These are phyloP conservation scores for Poliocrania exsul DNA, from an alignment of 2,797 vertebrate genomes.

Conservation along the genomic window DNA sequence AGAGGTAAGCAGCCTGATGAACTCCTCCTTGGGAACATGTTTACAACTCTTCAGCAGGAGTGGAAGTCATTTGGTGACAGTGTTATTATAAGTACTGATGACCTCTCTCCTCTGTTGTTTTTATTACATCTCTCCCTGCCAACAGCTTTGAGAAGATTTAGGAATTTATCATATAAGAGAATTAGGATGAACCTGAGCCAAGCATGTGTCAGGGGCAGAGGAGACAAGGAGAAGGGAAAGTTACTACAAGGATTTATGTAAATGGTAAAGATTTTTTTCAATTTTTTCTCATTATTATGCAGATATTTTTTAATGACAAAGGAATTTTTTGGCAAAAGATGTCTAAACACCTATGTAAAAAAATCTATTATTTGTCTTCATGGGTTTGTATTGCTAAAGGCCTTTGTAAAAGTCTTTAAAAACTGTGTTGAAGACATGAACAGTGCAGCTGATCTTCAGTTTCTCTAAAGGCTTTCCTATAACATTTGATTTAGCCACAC, in stretches of 20 bases:
- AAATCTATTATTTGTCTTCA: not conserved
- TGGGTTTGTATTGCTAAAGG: not conserved
- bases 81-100: not conserved
- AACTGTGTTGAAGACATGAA: not conserved
- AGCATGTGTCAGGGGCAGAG: fast-evolving
- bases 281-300: not conserved
- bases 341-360: not conserved
- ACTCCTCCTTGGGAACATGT: not conserved
- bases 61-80: not conserved
- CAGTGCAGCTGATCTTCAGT: not conserved
- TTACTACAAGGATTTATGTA: not conserved
- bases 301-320: not conserved
- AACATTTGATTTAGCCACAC: not conserved
- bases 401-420: not conserved
- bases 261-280: not conserved
- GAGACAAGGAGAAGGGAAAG: not conserved
- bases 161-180: conserved; percentile 14
- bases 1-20: not conserved
- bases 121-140: not conserved
- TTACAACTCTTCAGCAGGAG: not conserved
- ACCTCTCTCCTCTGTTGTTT: not conserved
- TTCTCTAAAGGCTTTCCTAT: not conserved
- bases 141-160: not conserved
- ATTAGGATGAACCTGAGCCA: not conserved
- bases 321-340: not conserved